Evolutionary conservation across 2,113 vertebrate genomes (phyloP), one percentile per base, ranked within the genome.

Genomic region (Oxyura jamaicensis): DNA sequence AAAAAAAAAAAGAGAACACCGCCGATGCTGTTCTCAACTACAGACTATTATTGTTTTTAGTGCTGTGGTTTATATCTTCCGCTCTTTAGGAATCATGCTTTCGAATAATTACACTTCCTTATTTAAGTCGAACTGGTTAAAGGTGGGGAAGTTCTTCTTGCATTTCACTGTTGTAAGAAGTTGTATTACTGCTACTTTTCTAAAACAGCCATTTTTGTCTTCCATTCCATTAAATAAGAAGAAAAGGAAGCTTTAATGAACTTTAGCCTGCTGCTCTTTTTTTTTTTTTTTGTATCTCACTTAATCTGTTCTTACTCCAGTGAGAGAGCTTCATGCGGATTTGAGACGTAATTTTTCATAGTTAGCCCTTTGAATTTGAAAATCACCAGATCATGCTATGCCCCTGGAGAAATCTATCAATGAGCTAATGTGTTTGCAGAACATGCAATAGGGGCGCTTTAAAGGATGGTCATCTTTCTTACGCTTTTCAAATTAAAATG

Each of bases 361-460:
- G 0, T 67, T 73, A 78, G 65, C 71, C 55, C 48, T 85, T 75
- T 91, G 75, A 87, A 91, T 82, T 55, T 83, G 79, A 83, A 88
- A 88, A 92, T 75, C 69, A 58, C 66, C 74, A 87, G 83, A 56
- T 89, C 86, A 35, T 74, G 31, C 35, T 52, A 8, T 74, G 89
- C 44, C 63, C 44, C 81, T 42, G n/a, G 74, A 91, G 81, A 89
- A 74, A 63, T 87, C 35, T 67, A 33, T 35, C 53, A 53, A n/a
- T 62, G 62, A 77, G n/a, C 71, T 79, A 44, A 80, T 69, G 87
- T 94, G 85, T 91, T 91, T 90, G 92, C 65, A 79, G 74, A 85
- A 67, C 62, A 52, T 65, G 35, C 60, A 59, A 8, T 74, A 53
- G 67, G 26, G 55, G 22, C n/a, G 1, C 46, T 87, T 42, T 46